phyloP scores from a whole-genome alignment of 2,113 vertebrate species.

The Dissostichus mawsoni region DNA sequence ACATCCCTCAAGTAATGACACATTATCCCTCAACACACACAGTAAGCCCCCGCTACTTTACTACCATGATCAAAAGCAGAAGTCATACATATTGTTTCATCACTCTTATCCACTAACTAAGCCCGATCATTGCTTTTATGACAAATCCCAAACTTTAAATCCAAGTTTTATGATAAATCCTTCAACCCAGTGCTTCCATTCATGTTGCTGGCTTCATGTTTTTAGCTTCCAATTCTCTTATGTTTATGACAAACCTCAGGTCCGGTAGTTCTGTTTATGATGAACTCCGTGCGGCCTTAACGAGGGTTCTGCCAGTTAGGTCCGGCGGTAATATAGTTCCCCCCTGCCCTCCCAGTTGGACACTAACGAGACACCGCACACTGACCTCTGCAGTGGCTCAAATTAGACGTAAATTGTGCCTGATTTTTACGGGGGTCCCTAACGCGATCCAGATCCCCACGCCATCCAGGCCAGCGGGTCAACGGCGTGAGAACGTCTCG shows the following conservation, averaged over 20 bases:
- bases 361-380: constrained; percentile 77
- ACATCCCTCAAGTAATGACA: constrained; percentile 81
- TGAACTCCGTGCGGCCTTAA: constrained; percentile 63
- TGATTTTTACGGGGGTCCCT: constrained; percentile 82
- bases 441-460: constrained; percentile 89
- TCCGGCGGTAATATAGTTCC: constrained; percentile 52
- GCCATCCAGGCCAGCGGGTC: constrained; percentile 70
- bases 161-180: constrained; percentile 62
- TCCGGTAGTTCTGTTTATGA: constrained; percentile 42
- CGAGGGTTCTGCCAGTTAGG: constrained; percentile 60
- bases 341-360: constrained; percentile 53
- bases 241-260: constrained; percentile 36
- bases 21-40: constrained; percentile 79
- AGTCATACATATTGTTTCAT: constrained; percentile 70
- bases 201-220: constrained; percentile 40
- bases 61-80: constrained; percentile 75
- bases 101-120: constrained; percentile 62
- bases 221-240: constrained; percentile 9
- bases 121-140: constrained; percentile 64
- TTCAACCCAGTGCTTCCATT: constrained; percentile 36
- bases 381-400: constrained; percentile 76
- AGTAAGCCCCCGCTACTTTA: constrained; percentile 76
- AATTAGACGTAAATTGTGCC: constrained; percentile 84
- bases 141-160: constrained; percentile 60
- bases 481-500: constrained; percentile 89